Conservation (phyloP, 2,797 vertebrate species). For the Schizopygopsis pylzovi region DNA sequence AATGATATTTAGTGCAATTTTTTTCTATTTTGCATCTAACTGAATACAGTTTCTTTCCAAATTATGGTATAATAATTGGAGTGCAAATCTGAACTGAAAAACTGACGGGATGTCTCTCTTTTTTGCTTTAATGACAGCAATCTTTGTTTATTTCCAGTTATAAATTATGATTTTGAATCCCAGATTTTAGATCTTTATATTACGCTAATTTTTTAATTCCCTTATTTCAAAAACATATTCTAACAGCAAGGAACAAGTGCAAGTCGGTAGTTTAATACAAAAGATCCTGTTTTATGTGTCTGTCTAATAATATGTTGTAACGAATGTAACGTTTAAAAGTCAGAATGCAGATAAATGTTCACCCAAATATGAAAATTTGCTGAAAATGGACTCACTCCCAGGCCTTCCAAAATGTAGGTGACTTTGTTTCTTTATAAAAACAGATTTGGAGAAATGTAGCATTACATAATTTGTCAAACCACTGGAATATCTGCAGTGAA, state of each 20-base stretch:
- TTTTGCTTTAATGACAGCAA: not conserved
- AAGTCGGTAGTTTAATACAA: not conserved
- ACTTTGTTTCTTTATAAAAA: not conserved
- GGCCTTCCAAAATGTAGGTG: not conserved
- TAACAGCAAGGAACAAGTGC: not conserved
- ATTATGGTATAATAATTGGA: not conserved
- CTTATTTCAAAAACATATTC: conserved; percentile 8
- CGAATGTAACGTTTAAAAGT: not conserved
- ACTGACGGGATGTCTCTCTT: not conserved
- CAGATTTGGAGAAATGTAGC: not conserved
- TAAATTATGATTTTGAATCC: not conserved
- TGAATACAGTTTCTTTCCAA: not conserved
- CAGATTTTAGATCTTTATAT: not conserved
- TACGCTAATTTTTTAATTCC: not conserved
- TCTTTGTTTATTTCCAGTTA: not conserved
- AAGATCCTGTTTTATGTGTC: not conserved
- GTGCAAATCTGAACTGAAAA: not conserved
- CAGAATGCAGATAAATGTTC: not conserved
- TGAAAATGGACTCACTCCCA: not conserved
- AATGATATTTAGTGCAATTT: conserved; percentile 59
- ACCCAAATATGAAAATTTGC: not conserved
- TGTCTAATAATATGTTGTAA: not conserved
- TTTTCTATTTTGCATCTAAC: conserved; percentile 4
- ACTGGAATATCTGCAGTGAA: not conserved
- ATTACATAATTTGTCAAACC: not conserved